phyloP scores from a whole-genome alignment of 2,797 vertebrate species.

The Dallia pectoralis region DNA sequence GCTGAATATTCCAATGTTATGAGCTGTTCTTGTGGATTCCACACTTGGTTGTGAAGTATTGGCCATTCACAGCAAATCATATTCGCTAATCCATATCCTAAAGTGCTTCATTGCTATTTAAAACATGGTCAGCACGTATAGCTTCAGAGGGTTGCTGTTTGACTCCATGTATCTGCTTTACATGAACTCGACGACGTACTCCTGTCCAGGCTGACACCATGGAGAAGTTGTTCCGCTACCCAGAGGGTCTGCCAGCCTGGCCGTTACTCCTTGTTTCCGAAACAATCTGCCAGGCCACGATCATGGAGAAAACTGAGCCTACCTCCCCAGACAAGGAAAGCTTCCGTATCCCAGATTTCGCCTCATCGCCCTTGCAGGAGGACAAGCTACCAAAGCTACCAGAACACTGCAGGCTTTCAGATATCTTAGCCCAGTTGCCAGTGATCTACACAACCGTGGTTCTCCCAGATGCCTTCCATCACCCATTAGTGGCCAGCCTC shows the following conservation, averaged over 20 bases:
- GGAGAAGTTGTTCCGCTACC: slow-evolving; percentile 81
- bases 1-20: too few relatives aligned
- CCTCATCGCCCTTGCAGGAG: slow-evolving; percentile 30
- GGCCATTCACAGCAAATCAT: too few relatives aligned
- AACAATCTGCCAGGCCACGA: slow-evolving; percentile 81
- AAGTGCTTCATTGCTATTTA: too few relatives aligned
- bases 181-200: background rate
- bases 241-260: slow-evolving; percentile 72
- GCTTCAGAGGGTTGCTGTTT: too few relatives aligned
- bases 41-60: too few relatives aligned
- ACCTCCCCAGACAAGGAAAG: slow-evolving; percentile 30
- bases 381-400: slow-evolving; percentile 25
- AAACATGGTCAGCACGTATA: too few relatives aligned
- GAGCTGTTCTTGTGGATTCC: too few relatives aligned
- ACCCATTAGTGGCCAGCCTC: slow-evolving; percentile 48
- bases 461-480: slow-evolving; percentile 42
- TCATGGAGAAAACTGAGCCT: slow-evolving; percentile 64
- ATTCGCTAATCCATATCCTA: too few relatives aligned
- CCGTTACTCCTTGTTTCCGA: slow-evolving; percentile 83
- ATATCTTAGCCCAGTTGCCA: slow-evolving; percentile 60
- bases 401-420: slow-evolving; percentile 31
- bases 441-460: slow-evolving; percentile 81
- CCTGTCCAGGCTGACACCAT: slow-evolving; percentile 81
- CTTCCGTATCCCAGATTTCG: slow-evolving; percentile 37
- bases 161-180: background rate